Conservation (phyloP, 2,888 invertebrate species). For the Leptinotarsa peninsularis region DNA sequence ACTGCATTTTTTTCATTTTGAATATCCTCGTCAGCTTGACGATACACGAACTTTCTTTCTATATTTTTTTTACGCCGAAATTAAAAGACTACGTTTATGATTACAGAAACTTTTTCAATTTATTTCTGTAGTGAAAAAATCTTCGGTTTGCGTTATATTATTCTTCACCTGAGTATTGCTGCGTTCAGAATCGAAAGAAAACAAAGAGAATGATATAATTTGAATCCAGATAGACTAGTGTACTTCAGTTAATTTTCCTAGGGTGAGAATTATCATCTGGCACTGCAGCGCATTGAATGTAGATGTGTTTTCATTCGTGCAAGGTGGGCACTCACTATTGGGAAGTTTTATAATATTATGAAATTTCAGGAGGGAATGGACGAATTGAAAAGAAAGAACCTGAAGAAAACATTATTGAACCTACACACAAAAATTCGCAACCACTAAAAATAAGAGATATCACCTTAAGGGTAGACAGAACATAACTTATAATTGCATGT, state of each 20-base stretch:
- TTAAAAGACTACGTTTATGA: background rate
- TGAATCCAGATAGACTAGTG: background rate
- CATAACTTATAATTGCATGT: no score
- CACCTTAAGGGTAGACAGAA: no score
- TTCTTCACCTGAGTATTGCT: background rate
- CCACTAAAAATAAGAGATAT: no score
- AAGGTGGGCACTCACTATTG: no score
- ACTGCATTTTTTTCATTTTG: no score
- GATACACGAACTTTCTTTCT: background rate
- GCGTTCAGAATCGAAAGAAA: background rate
- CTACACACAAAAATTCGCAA: no score
- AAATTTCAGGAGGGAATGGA: no score
- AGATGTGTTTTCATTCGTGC: background rate
- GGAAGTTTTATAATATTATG: no score
- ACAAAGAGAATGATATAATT: background rate
- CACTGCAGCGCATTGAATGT: background rate
- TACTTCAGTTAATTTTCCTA: background rate
- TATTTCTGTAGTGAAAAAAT: background rate
- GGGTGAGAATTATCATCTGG: background rate
- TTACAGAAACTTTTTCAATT: background rate
- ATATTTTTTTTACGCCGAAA: background rate
- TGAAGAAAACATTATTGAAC: no score
- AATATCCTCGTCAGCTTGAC: no score
- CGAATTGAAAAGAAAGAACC: no score
- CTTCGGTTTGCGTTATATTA: background rate